A percentile compares a stretch with the other conserved stretches of the same genome.
Conservation (phyloP, 2,888 invertebrate genomes). For the Drosophila mimetica region DNA sequence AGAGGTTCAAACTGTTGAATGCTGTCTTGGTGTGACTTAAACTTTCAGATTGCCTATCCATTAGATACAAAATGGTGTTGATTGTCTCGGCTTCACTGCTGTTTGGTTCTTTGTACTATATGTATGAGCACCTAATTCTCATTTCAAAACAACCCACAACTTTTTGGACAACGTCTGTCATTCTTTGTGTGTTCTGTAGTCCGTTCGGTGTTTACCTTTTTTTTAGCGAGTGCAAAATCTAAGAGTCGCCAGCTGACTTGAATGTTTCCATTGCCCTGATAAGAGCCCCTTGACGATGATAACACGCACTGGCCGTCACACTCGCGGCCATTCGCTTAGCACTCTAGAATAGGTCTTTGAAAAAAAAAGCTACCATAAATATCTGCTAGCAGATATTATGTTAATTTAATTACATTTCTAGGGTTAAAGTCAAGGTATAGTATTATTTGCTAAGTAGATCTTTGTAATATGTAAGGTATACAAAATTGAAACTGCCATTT, state of each 20-base stretch:
- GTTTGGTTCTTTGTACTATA: background rate
- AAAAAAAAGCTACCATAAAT: background rate
- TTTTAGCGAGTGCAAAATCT: slow-evolving; percentile 28
- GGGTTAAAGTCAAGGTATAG: too few relatives aligned
- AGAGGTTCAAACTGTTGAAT: too few relatives aligned
- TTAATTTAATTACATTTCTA: too few relatives aligned
- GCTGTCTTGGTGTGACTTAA: too few relatives aligned
- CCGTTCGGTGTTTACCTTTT: slow-evolving; percentile 11
- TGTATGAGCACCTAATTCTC: background rate
- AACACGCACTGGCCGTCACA: slow-evolving; percentile 19
- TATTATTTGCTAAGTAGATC: background rate
- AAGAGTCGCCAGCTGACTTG: slow-evolving; percentile 35
- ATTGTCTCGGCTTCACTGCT: background rate
- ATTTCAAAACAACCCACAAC: background rate
- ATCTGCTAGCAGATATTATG: too few relatives aligned
- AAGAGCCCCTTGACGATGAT: slow-evolving; percentile 16
- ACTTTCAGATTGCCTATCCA: too few relatives aligned
- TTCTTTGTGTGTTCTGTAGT: slow-evolving; percentile 1
- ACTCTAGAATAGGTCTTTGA: slow-evolving; percentile 39
- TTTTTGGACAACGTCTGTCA: background rate
- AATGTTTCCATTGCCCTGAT: slow-evolving; percentile 23
- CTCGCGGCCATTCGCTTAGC: background rate
- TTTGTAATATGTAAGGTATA: too few relatives aligned
- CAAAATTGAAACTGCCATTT: too few relatives aligned
- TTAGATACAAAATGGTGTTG: too few relatives aligned